These are phyloP conservation scores for Incurvaria masculella DNA, from an alignment of 2,888 invertebrate genomes.

Conservation along the genomic window DNA sequence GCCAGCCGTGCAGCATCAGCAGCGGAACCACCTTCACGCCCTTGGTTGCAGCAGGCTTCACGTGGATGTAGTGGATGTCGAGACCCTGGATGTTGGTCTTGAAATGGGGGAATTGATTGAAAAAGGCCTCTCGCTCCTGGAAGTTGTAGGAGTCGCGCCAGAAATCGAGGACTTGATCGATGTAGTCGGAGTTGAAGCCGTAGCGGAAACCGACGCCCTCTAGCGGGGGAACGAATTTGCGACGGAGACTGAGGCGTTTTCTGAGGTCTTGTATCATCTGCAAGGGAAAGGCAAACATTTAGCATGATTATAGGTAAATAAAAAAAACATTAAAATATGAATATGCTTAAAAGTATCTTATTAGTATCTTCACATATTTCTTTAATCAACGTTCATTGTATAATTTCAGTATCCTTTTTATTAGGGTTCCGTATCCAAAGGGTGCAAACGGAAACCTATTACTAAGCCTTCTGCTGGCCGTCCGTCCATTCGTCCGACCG, in stretches of 20 bases:
- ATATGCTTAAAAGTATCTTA: background rate
- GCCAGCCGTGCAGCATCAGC: slow-evolving; percentile 85
- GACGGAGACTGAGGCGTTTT: slow-evolving; percentile 28
- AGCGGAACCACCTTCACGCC: slow-evolving; percentile 54
- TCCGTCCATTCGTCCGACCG: too few species aligned
- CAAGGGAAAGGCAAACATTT: slow-evolving; percentile 10
- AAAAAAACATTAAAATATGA: too few species aligned
- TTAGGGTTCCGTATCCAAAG: too few species aligned
- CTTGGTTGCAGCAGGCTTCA: slow-evolving; percentile 45
- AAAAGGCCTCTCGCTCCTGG: slow-evolving; percentile 56
- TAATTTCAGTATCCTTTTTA: background rate
- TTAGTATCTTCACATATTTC: background rate
- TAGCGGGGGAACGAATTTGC: slow-evolving; percentile 51
- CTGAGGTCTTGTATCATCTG: slow-evolving; percentile 37
- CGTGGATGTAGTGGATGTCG: slow-evolving; percentile 73
- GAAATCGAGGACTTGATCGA: slow-evolving; percentile 64
- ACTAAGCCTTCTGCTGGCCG: too few species aligned
- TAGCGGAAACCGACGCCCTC: slow-evolving; percentile 73
- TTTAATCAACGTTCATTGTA: slow-evolving; percentile 5
- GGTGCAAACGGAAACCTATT: too few species aligned
- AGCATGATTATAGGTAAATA: background rate
- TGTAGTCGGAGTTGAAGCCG: slow-evolving; percentile 71
- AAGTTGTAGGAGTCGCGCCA: slow-evolving; percentile 75
- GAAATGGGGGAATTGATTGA: slow-evolving; percentile 75
- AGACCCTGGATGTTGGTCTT: slow-evolving; percentile 71